Conservation (phyloP, 2,888 invertebrate genomes). For the Diarsia mendica region DNA sequence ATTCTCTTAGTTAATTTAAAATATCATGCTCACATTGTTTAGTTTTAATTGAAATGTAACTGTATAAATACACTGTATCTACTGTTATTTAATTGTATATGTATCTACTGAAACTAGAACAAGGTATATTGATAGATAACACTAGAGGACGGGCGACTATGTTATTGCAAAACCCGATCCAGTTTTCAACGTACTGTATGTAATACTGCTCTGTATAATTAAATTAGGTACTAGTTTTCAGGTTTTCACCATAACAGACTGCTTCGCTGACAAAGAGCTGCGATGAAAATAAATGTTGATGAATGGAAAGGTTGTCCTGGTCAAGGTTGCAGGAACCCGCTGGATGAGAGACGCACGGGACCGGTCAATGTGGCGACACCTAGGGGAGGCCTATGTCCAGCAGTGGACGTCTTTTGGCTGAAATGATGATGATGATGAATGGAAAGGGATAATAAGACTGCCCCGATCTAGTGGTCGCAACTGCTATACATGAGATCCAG, state of each 20-base stretch:
- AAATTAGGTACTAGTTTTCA: background rate
- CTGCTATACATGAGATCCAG: too few species aligned
- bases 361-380: too few species aligned
- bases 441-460: too few species aligned
- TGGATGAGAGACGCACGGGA: too few species aligned
- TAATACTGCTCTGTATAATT: background rate
- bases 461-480: too few species aligned
- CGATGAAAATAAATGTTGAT: too few species aligned
- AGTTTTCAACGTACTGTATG: background rate
- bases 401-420: too few species aligned
- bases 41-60: conserved; percentile 4
- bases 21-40: conserved; percentile 1
- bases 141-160: conserved; percentile 23
- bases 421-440: too few species aligned
- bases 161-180: conserved; percentile 34
- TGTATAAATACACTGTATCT: conserved; percentile 3
- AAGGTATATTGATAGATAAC: conserved; percentile 38
- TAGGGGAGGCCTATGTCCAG: too few species aligned
- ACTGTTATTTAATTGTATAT: conserved; percentile 8
- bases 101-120: conserved; percentile 37
- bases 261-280: too few species aligned
- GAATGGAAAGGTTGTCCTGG: too few species aligned
- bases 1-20: background rate
- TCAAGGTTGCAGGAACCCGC: too few species aligned
- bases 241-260: background rate